Conservation (phyloP, 2,113 vertebrate species). For the Cromileptes altivelis region DNA sequence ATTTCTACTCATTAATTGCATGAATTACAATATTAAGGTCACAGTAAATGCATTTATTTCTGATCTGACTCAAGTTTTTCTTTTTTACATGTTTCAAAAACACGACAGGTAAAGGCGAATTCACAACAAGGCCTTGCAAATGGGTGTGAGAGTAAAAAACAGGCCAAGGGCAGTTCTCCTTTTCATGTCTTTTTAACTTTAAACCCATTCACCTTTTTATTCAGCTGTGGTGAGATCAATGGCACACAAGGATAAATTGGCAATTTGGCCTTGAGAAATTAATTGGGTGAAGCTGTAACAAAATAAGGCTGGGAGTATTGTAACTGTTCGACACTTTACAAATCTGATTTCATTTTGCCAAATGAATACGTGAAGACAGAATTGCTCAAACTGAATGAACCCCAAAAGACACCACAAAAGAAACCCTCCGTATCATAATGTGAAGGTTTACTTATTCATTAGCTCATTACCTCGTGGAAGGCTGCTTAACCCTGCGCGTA, state of each 20-base stretch:
- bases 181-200: constrained; percentile 37
- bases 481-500: constrained; percentile 11
- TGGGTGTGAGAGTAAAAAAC: constrained; percentile 6
- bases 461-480: constrained; percentile 13
- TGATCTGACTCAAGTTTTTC: neutral
- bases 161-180: constrained; percentile 29
- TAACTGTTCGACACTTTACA: neutral
- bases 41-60: neutral
- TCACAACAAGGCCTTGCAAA: constrained; percentile 17
- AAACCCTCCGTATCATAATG: neutral
- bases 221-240: constrained; percentile 14
- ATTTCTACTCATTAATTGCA: neutral
- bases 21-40: neutral
- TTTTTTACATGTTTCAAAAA: neutral
- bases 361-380: neutral
- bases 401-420: neutral
- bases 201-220: constrained; percentile 21
- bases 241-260: constrained; percentile 40
- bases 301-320: neutral
- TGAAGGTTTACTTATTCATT: constrained; percentile 32
- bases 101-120: constrained; percentile 9
- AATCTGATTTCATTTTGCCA: constrained; percentile 10
- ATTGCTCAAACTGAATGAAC: constrained; percentile 2
- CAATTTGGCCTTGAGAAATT: constrained; percentile 47
- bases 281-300: constrained; percentile 4